Evolutionary conservation across 2,113 vertebrate genomes (phyloP).

Genomic region (Desmodus rotundus): DNA sequence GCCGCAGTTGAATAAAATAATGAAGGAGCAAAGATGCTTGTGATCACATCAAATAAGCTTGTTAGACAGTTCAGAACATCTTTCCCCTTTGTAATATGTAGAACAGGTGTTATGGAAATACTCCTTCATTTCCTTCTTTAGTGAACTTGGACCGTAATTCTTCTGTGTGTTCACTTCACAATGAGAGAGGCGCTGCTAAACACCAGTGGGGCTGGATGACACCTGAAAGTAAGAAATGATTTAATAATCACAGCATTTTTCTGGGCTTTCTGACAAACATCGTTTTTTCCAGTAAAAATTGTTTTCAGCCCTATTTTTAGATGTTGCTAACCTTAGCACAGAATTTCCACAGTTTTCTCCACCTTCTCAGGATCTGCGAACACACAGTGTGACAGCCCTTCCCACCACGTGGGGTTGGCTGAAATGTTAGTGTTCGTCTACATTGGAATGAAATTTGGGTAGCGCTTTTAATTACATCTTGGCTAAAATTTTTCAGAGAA

Average conservation of each 20-base stretch:
- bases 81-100: not conserved
- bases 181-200: not conserved
- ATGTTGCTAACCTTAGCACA: not conserved
- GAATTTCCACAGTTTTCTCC: not conserved
- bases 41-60: not conserved
- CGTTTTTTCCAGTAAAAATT: not conserved
- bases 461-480: not conserved
- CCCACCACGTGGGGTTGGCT: fast-evolving
- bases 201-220: not conserved
- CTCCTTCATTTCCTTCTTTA: not conserved
- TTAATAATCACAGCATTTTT: not conserved
- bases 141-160: not conserved
- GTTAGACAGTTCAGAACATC: not conserved
- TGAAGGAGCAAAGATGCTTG: not conserved
- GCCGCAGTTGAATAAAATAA: not conserved
- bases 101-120: not conserved
- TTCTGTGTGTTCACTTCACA: not conserved
- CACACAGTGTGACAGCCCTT: not conserved
- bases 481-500: not conserved
- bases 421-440: not conserved
- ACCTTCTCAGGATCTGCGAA: not conserved
- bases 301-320: not conserved
- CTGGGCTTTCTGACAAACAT: not conserved
- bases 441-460: not conserved
- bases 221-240: not conserved